phyloP scores from a whole-genome alignment of 2,113 vertebrate genomes.

The Ahaetulla prasina region DNA sequence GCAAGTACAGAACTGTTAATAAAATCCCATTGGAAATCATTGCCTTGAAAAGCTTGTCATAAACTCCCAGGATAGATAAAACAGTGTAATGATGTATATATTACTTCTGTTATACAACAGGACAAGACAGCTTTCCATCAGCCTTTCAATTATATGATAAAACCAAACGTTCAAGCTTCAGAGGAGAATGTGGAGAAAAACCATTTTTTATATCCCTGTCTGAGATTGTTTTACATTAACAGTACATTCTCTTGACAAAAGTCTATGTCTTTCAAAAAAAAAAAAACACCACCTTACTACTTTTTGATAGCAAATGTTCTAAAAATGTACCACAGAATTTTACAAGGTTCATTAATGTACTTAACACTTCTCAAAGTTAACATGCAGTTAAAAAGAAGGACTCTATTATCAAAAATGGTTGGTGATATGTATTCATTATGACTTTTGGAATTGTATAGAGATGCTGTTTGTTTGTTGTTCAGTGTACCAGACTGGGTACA shows the following conservation, averaged over 20 bases:
- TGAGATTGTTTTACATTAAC: not conserved
- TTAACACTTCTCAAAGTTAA: not conserved
- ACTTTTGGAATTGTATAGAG: not conserved
- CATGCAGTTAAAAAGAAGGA: not conserved
- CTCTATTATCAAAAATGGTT: not conserved
- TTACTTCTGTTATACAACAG: conserved; percentile 67
- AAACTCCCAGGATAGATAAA: conserved; percentile 61
- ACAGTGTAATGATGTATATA: conserved; percentile 61
- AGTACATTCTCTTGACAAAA: not conserved
- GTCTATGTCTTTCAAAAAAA: not conserved
- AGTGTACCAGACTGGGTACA: not conserved
- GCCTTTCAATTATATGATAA: conserved; percentile 60
- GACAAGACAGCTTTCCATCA: conserved; percentile 62
- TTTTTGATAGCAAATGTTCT: not conserved
- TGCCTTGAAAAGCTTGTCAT: conserved; percentile 43
- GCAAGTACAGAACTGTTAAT: conserved; percentile 62
- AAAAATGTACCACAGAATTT: not conserved
- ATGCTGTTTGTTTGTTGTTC: not conserved
- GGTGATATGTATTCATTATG: not conserved
- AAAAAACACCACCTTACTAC: not conserved
- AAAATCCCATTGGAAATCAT: conserved; percentile 69
- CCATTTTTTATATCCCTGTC: not conserved
- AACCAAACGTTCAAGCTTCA: conserved; percentile 38
- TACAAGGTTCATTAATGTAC: not conserved
- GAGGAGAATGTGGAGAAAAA: conserved; percentile 42